A percentile compares a stretch with the other conserved stretches of the same genome.
Evolutionary conservation across 2,888 invertebrate genomes (phyloP).

Genomic region (Caenorhabditis macrosperma): DNA sequence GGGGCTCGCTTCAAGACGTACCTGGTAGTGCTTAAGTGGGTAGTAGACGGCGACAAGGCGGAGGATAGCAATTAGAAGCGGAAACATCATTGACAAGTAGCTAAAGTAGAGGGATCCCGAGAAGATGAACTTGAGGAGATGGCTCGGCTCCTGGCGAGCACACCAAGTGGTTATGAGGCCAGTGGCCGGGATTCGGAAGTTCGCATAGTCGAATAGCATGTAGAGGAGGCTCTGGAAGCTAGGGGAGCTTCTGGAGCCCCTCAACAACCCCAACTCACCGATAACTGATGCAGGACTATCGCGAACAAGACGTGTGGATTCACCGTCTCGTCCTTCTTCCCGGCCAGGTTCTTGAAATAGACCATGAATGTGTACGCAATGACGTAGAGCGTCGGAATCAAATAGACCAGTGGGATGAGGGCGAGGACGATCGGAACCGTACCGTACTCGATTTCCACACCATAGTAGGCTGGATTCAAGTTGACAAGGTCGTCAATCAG

Average conservation of each 20-base stretch:
- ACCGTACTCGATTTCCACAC: not conserved
- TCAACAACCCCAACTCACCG: no score
- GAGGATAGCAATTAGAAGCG: conserved; percentile 14
- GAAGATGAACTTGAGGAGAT: conserved; percentile 10
- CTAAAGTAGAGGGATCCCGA: not conserved
- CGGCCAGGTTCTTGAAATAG: conserved; percentile 1
- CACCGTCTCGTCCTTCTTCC: conserved; percentile 8
- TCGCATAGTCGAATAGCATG: conserved; percentile 14
- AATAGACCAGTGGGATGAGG: conserved; percentile 15
- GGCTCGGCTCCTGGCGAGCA: conserved; percentile 9
- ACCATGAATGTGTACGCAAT: conserved; percentile 2
- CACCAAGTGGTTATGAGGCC: conserved; percentile 34
- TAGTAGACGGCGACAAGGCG: conserved; percentile 9
- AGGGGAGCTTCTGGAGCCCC: no score
- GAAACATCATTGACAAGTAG: conserved; percentile 12
- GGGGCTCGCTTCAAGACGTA: not conserved
- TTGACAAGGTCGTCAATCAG: conserved; percentile 3
- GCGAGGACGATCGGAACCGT: not conserved
- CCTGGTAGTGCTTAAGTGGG: conserved; percentile 11
- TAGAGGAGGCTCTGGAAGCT: conserved; percentile 16
- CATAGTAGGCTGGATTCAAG: conserved; percentile 4
- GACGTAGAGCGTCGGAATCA: conserved; percentile 22
- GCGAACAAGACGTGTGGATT: conserved; percentile 18
- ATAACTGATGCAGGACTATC: conserved; percentile 10
- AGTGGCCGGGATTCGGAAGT: conserved; percentile 17